These are phyloP conservation scores for Peromyscus maniculatus DNA, from an alignment of 2,113 vertebrate genomes.

Conservation along the genomic window DNA sequence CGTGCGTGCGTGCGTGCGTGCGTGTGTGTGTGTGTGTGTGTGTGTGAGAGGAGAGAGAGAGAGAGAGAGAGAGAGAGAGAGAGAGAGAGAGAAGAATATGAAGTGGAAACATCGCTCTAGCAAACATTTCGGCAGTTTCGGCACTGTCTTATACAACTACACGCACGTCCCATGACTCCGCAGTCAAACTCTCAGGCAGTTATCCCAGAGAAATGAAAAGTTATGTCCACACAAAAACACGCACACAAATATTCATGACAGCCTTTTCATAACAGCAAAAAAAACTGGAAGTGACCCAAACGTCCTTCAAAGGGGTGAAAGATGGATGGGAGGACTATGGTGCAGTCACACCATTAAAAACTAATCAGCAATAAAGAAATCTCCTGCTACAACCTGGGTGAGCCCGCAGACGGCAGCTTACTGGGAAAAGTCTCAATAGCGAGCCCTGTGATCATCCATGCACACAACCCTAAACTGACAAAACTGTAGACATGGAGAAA, in stretches of 20 bases:
- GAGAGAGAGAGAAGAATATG: not conserved
- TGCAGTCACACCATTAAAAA: not conserved
- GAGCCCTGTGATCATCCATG: not conserved
- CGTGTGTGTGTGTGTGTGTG: too few species aligned
- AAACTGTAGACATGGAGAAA: not conserved
- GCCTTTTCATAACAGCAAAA: conserved; percentile 9
- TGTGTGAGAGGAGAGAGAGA: too few species aligned
- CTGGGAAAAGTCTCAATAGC: not conserved
- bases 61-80: too few species aligned
- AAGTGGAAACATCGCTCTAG: not conserved
- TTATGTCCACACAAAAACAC: not conserved
- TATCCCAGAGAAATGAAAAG: conserved; percentile 41
- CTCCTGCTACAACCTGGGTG: not conserved
- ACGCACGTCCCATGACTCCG: not conserved
- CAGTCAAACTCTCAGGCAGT: not conserved
- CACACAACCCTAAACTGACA: not conserved
- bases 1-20: too few species aligned
- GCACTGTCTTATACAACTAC: conserved; percentile 21
- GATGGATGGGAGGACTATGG: not conserved
- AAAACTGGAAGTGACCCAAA: conserved; percentile 10
- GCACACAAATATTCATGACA: not conserved
- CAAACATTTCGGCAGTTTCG: not conserved
- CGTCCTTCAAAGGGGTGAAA: not conserved
- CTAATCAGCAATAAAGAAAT: not conserved
- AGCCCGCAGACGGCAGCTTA: not conserved